Base-by-base conservation (phyloP, 1,140 invertebrate genomes). In the Pantala flavescens region DNA sequence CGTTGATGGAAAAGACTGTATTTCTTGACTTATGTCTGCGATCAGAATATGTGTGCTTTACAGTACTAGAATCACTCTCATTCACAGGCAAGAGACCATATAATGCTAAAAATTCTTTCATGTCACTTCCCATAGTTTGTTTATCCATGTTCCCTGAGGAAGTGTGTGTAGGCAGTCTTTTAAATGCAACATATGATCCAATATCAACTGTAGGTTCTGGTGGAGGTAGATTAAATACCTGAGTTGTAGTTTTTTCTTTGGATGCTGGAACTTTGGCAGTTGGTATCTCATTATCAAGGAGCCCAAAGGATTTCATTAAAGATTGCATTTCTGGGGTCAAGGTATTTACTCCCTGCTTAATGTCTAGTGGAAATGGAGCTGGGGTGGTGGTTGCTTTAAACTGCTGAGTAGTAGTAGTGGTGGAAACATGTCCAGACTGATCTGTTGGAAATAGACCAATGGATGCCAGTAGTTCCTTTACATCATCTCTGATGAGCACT, bases 141-240 rank as follows among this genome's bases (percentile, higher is more conserved):
- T 74, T 75, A 16, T 73, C 74, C 24, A 23, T 71, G 49, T 23
- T 24, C 16, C 55, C 42, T 82, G 42, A 81, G 80, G 0, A 83
- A 7, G 76, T 77, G 12, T 82, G 82, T 16, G 82, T 82, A 12
- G 87, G 87, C 7, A 89, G 76, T 0, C 86, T 86, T 79, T 88
- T 89, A 75, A 89, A 89, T 21, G 81, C 84, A 0, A 83, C 80
- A 75, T 87, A 89, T 0, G 85, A 85, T 71, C 84, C 81, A 14
- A 80, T 82, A 42, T 81, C 79, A 19, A 81, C 75, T 12, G 77
- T 77, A 2, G 81, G 80, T 0, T 74, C 76, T 11, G 82, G 77
- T 76, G 78, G 76, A 24, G 73, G 55, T 42, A 63, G 5, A 74
- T 78, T 16, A 75, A 43, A 11, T 2, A 73, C 16, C 9, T 43